Conservation (phyloP, 2,113 vertebrate genomes). For the Azemiops feae region DNA sequence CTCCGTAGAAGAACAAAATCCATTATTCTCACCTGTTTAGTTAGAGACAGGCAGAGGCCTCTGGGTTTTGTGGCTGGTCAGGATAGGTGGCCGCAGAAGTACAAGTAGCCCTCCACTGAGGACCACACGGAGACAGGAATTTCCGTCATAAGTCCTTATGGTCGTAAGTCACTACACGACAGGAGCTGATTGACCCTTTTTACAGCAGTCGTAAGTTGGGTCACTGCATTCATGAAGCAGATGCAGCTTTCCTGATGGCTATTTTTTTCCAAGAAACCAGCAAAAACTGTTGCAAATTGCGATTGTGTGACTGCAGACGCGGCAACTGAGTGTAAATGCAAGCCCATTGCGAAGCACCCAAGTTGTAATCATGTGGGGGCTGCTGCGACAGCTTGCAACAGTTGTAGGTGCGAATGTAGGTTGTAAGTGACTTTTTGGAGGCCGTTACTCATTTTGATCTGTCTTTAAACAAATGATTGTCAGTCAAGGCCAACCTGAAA, state of each 20-base stretch:
- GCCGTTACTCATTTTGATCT: neutral
- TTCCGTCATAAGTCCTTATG: neutral
- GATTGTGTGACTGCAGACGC: neutral
- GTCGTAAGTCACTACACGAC: neutral
- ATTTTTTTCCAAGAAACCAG: neutral
- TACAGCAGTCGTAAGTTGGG: neutral
- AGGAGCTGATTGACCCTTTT: neutral
- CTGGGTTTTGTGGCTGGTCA: neutral
- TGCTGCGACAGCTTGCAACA: neutral
- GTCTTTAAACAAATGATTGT: neutral
- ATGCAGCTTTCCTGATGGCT: neutral
- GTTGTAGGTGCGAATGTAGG: neutral
- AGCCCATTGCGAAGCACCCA: neutral
- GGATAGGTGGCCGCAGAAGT: neutral
- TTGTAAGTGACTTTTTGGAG: neutral
- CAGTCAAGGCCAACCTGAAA: neutral
- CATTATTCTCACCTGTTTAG: neutral
- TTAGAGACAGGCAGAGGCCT: neutral
- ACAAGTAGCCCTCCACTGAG: neutral
- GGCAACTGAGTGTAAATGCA: neutral
- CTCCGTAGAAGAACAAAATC: neutral
- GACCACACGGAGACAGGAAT: neutral
- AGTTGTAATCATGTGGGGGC: neutral
- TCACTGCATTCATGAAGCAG: neutral
- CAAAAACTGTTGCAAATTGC: neutral